Conservation (phyloP, 2,888 invertebrate genomes). For the Pristionchus japonicus region DNA sequence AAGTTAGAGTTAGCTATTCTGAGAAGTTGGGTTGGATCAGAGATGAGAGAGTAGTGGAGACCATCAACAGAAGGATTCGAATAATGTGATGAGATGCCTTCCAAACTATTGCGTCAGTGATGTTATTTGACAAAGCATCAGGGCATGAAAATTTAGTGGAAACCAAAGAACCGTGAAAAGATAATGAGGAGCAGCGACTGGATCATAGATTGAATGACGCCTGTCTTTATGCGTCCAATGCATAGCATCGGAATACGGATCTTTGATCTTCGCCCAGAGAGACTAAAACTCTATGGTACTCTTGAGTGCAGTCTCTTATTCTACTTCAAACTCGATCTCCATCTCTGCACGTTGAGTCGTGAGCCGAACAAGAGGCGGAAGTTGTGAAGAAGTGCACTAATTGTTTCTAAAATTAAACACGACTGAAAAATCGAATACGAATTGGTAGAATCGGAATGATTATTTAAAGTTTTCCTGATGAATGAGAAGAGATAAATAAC, state of each 20-base stretch:
- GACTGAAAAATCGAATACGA: not conserved
- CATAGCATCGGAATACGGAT: not conserved
- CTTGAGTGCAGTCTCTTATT: not conserved
- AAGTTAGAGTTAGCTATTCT: not conserved
- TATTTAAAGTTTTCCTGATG: not conserved
- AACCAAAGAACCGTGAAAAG: too few relatives aligned
- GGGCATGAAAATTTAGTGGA: too few relatives aligned
- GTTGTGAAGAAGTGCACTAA: not conserved
- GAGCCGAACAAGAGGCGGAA: not conserved
- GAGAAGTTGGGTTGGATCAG: not conserved
- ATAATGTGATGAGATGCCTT: not conserved
- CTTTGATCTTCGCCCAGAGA: not conserved
- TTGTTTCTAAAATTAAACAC: not conserved
- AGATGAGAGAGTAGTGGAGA: not conserved
- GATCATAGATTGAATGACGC: too few relatives aligned
- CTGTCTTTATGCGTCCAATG: too few relatives aligned
- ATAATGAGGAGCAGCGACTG: too few relatives aligned
- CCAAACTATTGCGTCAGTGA: not conserved
- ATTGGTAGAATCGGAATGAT: not conserved
- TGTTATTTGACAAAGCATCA: not conserved
- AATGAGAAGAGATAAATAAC: not conserved
- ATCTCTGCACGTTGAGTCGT: not conserved
- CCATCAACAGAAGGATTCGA: not conserved
- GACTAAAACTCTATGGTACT: not conserved
- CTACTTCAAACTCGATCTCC: not conserved